Evolutionary conservation across 1,140 invertebrate species (phyloP).

Genomic region (Pachypsylla venusta): DNA sequence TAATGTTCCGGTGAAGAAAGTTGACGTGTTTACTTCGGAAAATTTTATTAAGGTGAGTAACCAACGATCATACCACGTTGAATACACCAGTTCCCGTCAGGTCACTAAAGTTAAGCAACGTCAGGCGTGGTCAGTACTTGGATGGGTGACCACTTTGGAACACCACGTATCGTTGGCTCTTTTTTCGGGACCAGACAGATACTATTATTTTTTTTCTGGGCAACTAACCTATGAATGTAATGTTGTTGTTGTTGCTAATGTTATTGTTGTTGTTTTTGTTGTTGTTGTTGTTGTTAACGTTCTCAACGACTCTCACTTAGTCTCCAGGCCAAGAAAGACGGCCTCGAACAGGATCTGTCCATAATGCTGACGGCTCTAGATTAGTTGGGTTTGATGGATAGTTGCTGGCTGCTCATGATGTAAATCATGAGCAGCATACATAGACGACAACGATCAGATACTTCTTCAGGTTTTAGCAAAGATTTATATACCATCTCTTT

Average conservation of each 20-base stretch:
- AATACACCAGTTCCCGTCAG: neutral
- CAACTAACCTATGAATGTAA: neutral
- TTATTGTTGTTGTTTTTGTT: too few relatives aligned
- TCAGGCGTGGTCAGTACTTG: too few relatives aligned
- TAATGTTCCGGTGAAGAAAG: conserved; percentile 34
- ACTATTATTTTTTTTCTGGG: neutral
- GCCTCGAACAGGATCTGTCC: neutral
- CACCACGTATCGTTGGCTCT: too few relatives aligned
- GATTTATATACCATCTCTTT: too few relatives aligned
- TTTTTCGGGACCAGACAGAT: neutral
- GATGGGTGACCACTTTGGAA: too few relatives aligned
- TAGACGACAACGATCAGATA: too few relatives aligned
- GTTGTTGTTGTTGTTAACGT: neutral
- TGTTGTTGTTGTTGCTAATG: too few relatives aligned
- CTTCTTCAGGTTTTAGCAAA: too few relatives aligned
- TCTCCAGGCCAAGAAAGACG: neutral
- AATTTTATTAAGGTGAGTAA: conserved; percentile 41
- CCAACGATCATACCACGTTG: neutral
- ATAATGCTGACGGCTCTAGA: neutral
- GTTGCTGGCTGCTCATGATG: too few relatives aligned
- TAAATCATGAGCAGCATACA: too few relatives aligned
- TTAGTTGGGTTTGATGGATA: too few relatives aligned
- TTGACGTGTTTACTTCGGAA: conserved; percentile 44
- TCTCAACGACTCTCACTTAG: neutral
- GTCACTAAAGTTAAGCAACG: too few relatives aligned